A percentile compares a stretch with the other conserved stretches of the same genome.
Conservation (phyloP, 2,888 invertebrate species). For the Caenorhabditis sp. region DNA sequence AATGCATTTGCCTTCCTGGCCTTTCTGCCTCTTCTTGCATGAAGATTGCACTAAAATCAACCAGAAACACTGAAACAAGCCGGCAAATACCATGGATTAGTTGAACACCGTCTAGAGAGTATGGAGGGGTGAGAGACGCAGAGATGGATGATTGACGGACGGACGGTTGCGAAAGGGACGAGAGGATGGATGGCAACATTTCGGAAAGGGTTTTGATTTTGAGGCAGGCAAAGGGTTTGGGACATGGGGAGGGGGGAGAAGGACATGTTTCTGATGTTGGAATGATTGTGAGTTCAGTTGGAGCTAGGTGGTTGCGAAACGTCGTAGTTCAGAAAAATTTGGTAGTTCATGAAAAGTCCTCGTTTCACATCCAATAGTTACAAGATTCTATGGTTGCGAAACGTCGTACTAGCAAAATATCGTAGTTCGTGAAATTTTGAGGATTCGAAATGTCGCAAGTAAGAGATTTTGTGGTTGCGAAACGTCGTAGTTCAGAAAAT, state of each 20-base stretch:
- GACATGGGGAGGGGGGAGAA: conserved; percentile 13
- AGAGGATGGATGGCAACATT: conserved; percentile 37
- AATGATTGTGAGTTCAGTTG: conserved; percentile 6
- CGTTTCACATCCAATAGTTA: no score
- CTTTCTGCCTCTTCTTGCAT: no score
- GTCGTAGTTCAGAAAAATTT: no score
- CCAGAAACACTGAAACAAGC: background rate
- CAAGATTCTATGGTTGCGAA: no score
- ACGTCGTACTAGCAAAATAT: no score
- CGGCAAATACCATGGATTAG: conserved; percentile 19
- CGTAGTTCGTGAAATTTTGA: no score
- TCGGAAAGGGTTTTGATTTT: conserved; percentile 34
- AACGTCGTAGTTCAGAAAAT: no score
- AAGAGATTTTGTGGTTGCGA: no score
- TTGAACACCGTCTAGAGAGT: conserved; percentile 23
- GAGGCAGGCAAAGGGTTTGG: background rate
- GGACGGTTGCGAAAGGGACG: conserved; percentile 40
- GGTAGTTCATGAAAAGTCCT: no score
- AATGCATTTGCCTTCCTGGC: no score
- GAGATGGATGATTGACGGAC: conserved; percentile 58
- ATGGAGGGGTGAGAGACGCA: conserved; percentile 35
- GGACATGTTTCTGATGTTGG: conserved; percentile 13
- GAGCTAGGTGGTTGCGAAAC: background rate
- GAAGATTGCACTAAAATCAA: no score
- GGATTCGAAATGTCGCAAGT: no score